These are phyloP conservation scores for Tetragonula clypearis DNA, from an alignment of 1,140 invertebrate genomes.

Conservation along the genomic window DNA sequence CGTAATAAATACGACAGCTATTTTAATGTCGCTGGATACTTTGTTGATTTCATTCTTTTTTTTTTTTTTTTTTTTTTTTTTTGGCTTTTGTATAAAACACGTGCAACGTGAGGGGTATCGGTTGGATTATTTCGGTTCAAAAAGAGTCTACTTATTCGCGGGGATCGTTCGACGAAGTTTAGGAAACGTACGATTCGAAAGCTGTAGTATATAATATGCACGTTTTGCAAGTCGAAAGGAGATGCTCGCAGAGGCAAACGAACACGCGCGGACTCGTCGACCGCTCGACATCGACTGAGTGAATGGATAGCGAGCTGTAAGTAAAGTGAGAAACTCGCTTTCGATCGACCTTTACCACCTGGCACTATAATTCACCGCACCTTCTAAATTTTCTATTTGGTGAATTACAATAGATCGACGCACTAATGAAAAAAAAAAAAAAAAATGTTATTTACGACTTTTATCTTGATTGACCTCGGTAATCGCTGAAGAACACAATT, in stretches of 20 bases:
- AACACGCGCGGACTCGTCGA: not conserved
- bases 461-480: not conserved
- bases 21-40: not conserved
- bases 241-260: too few species aligned
- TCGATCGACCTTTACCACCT: not conserved
- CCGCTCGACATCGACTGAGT: conserved; percentile 37
- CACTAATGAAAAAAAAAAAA: not conserved
- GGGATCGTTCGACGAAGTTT: not conserved
- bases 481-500: not conserved
- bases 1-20: not conserved
- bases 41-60: conserved; percentile 10
- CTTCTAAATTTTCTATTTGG: not conserved
- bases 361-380: not conserved
- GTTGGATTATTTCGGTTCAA: not conserved
- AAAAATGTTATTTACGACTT: not conserved
- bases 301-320: not conserved
- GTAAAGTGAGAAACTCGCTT: not conserved
- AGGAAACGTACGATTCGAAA: conserved; percentile 15
- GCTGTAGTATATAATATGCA: not conserved
- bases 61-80: conserved; percentile 9
- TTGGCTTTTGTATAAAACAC: not conserved
- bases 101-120: too few species aligned
- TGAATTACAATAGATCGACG: not conserved
- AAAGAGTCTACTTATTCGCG: not conserved
- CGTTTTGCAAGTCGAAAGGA: not conserved